These are phyloP conservation scores for Himalopsyche tibetana DNA, from an alignment of 2,888 invertebrate species.

Conservation along the genomic window DNA sequence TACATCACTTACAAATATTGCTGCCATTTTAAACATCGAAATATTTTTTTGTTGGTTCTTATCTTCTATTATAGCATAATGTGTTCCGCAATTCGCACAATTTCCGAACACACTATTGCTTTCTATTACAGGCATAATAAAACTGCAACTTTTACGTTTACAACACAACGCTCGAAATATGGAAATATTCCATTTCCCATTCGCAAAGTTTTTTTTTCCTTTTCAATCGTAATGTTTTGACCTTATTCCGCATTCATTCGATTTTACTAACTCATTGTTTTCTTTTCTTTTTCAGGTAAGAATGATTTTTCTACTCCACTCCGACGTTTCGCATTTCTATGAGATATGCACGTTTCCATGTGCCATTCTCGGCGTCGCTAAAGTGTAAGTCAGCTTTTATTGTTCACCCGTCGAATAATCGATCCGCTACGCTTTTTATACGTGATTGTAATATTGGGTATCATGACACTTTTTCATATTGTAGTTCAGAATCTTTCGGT, in stretches of 20 bases:
- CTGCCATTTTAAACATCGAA: too few relatives aligned
- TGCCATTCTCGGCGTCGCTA: neutral
- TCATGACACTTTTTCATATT: too few relatives aligned
- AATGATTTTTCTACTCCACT: constrained; percentile 53
- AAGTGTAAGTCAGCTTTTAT: neutral
- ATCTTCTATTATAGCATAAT: too few relatives aligned
- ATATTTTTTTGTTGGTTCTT: too few relatives aligned
- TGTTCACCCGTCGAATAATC: neutral
- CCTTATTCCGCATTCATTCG: constrained; percentile 53
- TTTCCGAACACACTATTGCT: neutral
- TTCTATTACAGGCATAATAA: neutral
- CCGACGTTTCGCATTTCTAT: constrained; percentile 16
- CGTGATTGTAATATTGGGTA: neutral
- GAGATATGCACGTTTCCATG: neutral
- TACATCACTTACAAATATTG: too few relatives aligned
- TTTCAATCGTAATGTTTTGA: constrained; percentile 51
- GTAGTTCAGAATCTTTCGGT: too few relatives aligned
- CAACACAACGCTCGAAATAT: constrained; percentile 4
- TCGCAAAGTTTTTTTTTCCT: constrained; percentile 46
- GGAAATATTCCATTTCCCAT: constrained; percentile 53
- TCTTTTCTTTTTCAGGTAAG: constrained; percentile 58
- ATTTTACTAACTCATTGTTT: constrained; percentile 52
- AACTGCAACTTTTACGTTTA: constrained; percentile 11
- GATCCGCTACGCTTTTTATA: neutral
- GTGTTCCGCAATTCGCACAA: too few relatives aligned